phyloP scores from a whole-genome alignment of 2,113 vertebrate species.

The Sylvicapra grimmia region DNA sequence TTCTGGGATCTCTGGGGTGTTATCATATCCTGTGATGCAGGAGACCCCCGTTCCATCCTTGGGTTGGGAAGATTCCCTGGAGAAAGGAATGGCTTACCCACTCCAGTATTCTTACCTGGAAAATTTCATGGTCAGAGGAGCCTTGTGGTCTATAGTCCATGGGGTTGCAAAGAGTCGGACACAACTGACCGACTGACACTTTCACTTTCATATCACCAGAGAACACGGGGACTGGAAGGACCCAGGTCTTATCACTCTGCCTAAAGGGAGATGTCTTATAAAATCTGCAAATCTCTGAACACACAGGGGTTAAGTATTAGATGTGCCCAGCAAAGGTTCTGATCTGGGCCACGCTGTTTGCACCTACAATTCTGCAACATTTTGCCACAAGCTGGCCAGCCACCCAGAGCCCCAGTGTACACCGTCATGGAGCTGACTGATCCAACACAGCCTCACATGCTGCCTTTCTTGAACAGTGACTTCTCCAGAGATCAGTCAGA shows the following conservation, averaged over 20 bases:
- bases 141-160: not conserved
- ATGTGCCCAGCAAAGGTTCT: not conserved
- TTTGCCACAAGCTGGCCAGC: not conserved
- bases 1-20: not conserved
- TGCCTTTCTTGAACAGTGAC: not conserved
- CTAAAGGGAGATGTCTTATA: not conserved
- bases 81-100: not conserved
- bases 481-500: not conserved
- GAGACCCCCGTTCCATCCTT: not conserved
- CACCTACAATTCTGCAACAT: not conserved
- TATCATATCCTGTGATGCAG: not conserved
- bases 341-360: not conserved
- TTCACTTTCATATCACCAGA: not conserved
- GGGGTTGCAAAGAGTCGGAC: not conserved
- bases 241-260: not conserved
- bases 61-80: not conserved
- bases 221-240: not conserved
- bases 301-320: rapidly evolving
- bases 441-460: not conserved
- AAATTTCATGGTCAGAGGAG: not conserved
- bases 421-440: not conserved
- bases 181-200: not conserved
- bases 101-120: not conserved
- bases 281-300: not conserved
- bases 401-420: not conserved